A percentile compares a stretch with the other conserved stretches of the same genome.
Conservation (phyloP, 2,113 vertebrate genomes). For the Melanostigma gelatinosum region DNA sequence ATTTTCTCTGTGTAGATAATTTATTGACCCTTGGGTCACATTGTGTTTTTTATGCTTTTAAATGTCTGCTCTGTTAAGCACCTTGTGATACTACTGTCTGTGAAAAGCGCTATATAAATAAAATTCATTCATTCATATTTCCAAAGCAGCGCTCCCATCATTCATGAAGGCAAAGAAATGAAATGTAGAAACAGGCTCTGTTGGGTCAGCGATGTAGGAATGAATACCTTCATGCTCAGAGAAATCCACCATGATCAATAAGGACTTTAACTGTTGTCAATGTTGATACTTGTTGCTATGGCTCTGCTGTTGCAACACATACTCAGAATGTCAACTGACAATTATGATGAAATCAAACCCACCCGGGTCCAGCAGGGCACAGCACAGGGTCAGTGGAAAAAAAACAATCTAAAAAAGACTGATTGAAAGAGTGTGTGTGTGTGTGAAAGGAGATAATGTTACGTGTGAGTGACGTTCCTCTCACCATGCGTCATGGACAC, state of each 20-base stretch:
- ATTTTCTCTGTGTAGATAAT: too few relatives aligned
- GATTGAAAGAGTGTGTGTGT: neutral
- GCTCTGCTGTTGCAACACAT: conserved; percentile 10
- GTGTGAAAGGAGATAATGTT: neutral
- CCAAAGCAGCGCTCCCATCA: neutral
- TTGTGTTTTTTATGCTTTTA: too few relatives aligned
- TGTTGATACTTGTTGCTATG: conserved; percentile 19
- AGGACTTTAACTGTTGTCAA: conserved; percentile 1
- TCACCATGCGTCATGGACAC: conserved; percentile 94
- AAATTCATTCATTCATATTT: too few relatives aligned
- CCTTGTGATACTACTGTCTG: too few relatives aligned
- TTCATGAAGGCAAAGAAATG: neutral
- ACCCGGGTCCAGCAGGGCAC: conserved; percentile 1
- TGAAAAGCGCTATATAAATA: too few relatives aligned
- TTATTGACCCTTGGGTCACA: too few relatives aligned
- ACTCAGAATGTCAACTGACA: conserved; percentile 10
- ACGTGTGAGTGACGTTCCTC: conserved; percentile 14
- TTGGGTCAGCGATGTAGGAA: neutral
- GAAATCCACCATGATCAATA: neutral
- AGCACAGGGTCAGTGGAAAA: neutral
- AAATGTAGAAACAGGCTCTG: conserved; percentile 3
- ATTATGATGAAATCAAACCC: conserved; percentile 22
- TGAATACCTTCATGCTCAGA: neutral
- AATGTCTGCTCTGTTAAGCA: too few relatives aligned
- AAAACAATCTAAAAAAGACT: neutral